These are phyloP conservation scores for Callosobruchus maculatus DNA, from an alignment of 2,888 invertebrate genomes.

Conservation along the genomic window DNA sequence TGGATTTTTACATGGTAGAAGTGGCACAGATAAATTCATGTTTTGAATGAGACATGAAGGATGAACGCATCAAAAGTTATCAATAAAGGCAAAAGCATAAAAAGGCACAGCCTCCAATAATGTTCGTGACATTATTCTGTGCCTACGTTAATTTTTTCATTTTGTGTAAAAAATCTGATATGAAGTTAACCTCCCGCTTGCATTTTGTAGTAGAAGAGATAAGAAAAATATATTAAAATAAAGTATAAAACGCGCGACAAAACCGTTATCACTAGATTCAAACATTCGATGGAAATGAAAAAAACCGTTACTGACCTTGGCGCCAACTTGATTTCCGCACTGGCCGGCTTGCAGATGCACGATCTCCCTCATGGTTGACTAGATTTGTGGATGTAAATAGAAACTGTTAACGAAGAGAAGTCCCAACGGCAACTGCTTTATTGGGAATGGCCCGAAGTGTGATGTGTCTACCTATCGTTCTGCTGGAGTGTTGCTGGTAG, in stretches of 20 bases:
- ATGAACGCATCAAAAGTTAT: too few species aligned
- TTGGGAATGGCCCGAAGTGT: neutral
- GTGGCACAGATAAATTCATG: too few species aligned
- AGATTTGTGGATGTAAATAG: neutral
- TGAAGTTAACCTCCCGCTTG: too few species aligned
- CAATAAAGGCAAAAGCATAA: too few species aligned
- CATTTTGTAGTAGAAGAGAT: too few species aligned
- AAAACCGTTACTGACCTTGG: slow-evolving; percentile 64
- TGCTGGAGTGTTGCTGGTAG: slow-evolving; percentile 1
- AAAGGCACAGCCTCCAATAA: too few species aligned
- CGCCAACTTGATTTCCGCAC: slow-evolving; percentile 81
- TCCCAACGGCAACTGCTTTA: neutral
- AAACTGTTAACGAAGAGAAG: neutral
- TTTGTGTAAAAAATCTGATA: too few species aligned
- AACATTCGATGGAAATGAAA: neutral
- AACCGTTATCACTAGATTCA: slow-evolving; percentile 1
- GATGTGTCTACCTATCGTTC: neutral
- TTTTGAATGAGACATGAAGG: too few species aligned
- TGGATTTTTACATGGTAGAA: too few species aligned
- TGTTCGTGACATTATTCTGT: too few species aligned
- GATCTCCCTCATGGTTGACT: slow-evolving; percentile 77
- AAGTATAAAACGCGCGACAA: neutral
- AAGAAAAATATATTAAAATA: neutral
- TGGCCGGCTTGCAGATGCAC: slow-evolving; percentile 82
- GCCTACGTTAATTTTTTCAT: too few species aligned